Evolutionary conservation across 2,888 invertebrate species (phyloP).

Genomic region (Drosophila imparisetae): DNA sequence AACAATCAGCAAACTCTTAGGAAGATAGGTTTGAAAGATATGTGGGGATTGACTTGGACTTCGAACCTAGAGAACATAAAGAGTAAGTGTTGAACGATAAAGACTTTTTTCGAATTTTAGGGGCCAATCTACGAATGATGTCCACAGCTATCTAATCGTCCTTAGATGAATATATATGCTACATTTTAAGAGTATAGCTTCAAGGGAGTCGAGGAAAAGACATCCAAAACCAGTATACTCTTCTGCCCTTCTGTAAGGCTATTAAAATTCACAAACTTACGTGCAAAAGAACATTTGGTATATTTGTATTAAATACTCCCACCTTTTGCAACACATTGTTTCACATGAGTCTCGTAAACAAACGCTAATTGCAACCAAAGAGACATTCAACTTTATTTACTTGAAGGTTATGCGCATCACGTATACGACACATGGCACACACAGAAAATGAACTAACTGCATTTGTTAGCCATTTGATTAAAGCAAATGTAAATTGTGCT

Average conservation of each 20-base stretch:
- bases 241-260: not conserved
- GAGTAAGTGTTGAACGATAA: not conserved
- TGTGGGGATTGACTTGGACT: not conserved
- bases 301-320: not conserved
- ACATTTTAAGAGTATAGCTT: not conserved
- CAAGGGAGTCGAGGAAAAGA: not conserved
- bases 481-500: slow-evolving; percentile 55
- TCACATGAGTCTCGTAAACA: not conserved
- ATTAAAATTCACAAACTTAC: not conserved
- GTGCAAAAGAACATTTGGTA: slow-evolving; percentile 2
- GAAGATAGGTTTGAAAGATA: not conserved
- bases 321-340: not conserved
- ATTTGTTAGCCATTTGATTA: slow-evolving; percentile 39
- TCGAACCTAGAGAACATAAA: not conserved
- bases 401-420: slow-evolving; percentile 22
- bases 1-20: not conserved
- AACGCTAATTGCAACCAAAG: slow-evolving; percentile 37
- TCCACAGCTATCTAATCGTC: not conserved
- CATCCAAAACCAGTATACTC: not conserved
- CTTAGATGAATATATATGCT: not conserved
- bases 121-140: not conserved
- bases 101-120: not conserved
- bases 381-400: slow-evolving; percentile 23
- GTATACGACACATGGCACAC: slow-evolving; percentile 50
- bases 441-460: slow-evolving; percentile 2